Conservation (phyloP, 2,888 invertebrate genomes). For the Nysson spinosus region DNA sequence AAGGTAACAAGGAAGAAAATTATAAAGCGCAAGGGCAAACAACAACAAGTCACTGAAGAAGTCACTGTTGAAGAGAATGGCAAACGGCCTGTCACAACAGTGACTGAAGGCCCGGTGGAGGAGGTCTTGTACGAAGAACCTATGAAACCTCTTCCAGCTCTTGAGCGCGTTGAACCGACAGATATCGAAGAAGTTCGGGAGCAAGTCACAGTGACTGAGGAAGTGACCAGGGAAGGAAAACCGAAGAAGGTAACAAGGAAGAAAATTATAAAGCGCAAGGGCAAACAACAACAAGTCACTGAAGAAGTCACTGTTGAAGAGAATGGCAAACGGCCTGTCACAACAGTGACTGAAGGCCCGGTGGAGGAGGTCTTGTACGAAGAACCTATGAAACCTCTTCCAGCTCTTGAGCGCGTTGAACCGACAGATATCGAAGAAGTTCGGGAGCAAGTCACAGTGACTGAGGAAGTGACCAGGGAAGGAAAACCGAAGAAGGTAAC, state of each 20-base stretch:
- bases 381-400: conserved; percentile 52
- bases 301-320: conserved; percentile 65
- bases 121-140: conserved; percentile 62
- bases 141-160: conserved; percentile 48
- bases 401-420: neutral
- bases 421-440: conserved; percentile 72
- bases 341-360: conserved; percentile 64
- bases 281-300: conserved; percentile 74
- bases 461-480: conserved; percentile 61
- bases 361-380: conserved; percentile 72
- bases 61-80: conserved; percentile 43
- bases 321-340: conserved; percentile 37
- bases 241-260: conserved; percentile 61
- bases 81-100: conserved; percentile 60
- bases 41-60: conserved; percentile 68
- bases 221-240: conserved; percentile 51
- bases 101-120: conserved; percentile 55
- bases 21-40: conserved; percentile 49
- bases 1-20: conserved; percentile 68
- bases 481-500: conserved; percentile 64
- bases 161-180: conserved; percentile 57
- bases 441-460: conserved; percentile 27
- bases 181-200: conserved; percentile 40
- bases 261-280: conserved; percentile 73
- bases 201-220: conserved; percentile 56